phyloP scores from a whole-genome alignment of 2,888 invertebrate species.

The Meta bourneti region DNA sequence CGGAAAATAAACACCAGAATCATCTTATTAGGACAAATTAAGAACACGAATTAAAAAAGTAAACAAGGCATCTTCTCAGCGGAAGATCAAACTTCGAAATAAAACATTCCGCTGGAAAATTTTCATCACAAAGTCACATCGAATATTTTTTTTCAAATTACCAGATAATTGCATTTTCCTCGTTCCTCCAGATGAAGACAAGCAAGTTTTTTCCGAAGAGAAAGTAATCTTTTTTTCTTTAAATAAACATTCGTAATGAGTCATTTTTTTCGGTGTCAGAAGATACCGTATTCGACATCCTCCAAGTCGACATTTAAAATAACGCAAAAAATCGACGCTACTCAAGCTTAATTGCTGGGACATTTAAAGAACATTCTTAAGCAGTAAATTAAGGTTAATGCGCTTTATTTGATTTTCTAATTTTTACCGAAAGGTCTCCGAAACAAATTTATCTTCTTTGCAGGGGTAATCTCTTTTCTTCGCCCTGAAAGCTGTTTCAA shows the following conservation, averaged over 20 bases:
- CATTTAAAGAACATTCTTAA: slow-evolving; percentile 55
- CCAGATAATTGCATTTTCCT: slow-evolving; percentile 36
- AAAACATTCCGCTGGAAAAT: neutral
- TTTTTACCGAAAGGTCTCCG: slow-evolving; percentile 19
- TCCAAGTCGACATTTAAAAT: slow-evolving; percentile 41
- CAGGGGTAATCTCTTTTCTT: slow-evolving; percentile 11
- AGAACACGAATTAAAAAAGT: neutral
- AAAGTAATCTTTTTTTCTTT: slow-evolving; percentile 21
- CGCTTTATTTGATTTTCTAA: slow-evolving; percentile 65
- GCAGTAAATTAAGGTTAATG: slow-evolving; percentile 69
- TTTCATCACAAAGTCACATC: neutral
- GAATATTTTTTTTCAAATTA: neutral
- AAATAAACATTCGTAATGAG: slow-evolving; percentile 53
- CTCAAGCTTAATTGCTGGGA: slow-evolving; percentile 54
- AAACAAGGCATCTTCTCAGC: neutral
- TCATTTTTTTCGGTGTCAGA: neutral
- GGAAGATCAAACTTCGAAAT: neutral
- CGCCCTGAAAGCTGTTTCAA: slow-evolving; percentile 21
- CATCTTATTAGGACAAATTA: neutral
- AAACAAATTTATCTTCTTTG: slow-evolving; percentile 45
- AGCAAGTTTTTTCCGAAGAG: slow-evolving; percentile 5
- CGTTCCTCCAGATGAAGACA: slow-evolving; percentile 13
- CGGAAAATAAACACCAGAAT: neutral
- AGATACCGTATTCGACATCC: slow-evolving; percentile 15
- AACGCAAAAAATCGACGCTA: slow-evolving; percentile 20